phyloP scores from a whole-genome alignment of 2,113 vertebrate species.

The Helogale parvula region DNA sequence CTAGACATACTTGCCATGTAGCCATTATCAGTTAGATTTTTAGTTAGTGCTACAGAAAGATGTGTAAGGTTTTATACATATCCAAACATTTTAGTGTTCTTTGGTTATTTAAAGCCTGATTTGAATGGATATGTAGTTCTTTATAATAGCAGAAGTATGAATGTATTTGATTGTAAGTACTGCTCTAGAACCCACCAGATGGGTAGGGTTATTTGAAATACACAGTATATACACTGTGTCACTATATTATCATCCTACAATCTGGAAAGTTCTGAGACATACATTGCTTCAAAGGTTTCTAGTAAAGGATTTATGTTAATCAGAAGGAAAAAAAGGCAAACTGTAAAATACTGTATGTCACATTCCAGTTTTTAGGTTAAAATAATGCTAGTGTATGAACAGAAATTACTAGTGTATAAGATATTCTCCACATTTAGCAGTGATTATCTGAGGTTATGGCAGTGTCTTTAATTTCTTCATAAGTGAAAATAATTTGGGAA shows the following conservation, averaged over 20 bases:
- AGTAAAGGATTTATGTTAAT: not conserved
- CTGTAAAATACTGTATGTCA: not conserved
- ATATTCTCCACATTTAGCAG: not conserved
- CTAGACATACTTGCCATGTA: not conserved
- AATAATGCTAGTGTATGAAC: not conserved
- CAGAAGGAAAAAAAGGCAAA: not conserved
- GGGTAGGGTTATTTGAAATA: not conserved
- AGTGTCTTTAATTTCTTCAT: not conserved
- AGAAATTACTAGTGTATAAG: not conserved
- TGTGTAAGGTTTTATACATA: not conserved
- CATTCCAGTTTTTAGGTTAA: not conserved
- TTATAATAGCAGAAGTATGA: slow-evolving; percentile 7
- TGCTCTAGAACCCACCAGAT: not conserved
- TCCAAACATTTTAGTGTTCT: not conserved
- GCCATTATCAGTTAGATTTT: not conserved
- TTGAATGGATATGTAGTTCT: not conserved
- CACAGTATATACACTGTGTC: not conserved
- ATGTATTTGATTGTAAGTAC: not conserved
- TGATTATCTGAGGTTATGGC: not conserved
- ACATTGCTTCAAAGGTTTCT: not conserved
- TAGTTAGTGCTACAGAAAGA: not conserved
- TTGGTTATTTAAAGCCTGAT: not conserved
- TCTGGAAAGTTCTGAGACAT: not conserved
- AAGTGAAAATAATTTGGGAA: not conserved
- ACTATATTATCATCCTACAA: not conserved